Base-by-base conservation (phyloP, 2,797 vertebrate species). In the Phataginus tetradactyla region DNA sequence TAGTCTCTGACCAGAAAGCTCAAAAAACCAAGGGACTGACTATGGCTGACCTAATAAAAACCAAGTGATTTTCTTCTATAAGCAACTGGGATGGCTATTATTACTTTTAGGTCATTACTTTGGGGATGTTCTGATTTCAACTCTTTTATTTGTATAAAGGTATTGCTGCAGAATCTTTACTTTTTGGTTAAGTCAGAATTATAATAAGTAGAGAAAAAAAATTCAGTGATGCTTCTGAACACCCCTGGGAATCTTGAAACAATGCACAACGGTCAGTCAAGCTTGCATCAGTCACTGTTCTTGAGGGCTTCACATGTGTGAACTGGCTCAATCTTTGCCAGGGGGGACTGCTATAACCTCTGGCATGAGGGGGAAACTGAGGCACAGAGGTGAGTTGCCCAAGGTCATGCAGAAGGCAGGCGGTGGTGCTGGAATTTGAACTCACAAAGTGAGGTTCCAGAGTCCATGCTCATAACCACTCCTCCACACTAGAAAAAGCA, bases 41-140 rank as follows among this genome's bases (percentile, higher is more conserved):
- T 96, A 49, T 68, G 49, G 78, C 29, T 88, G 96, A 89, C 93
- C 88, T 55, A 90, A 88, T 86, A 97, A 96, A 85, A 88, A 55
- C 27, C 18, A 39, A 93, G 84, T 57, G 90, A 87, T 37, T 93
- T 86, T 53, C 68, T 86, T 57, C 68, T 64, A 39, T 51, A 92
- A 69, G 91, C 45, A 83, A 51, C 51, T 51, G 61, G 85, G 90
- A 51, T 68, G 91, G 80, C 94, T 93, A 91, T 94, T 68, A 77
- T 77, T 92, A 53, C 92, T 90, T 90, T 86, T 18, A 81, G 94
- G 85, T 68, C 88, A 86, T 37, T 51, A 68, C 92, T 88, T 77
- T 42, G 51, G 80, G 77, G 86, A 57, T 37, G 53, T 29, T 88
- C 81, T 74, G 42, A 80, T 42, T 90, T 71, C 34, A 53, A 51